Evolutionary conservation across 2,888 invertebrate species (phyloP).

Genomic region (Notodonta dromedarius): DNA sequence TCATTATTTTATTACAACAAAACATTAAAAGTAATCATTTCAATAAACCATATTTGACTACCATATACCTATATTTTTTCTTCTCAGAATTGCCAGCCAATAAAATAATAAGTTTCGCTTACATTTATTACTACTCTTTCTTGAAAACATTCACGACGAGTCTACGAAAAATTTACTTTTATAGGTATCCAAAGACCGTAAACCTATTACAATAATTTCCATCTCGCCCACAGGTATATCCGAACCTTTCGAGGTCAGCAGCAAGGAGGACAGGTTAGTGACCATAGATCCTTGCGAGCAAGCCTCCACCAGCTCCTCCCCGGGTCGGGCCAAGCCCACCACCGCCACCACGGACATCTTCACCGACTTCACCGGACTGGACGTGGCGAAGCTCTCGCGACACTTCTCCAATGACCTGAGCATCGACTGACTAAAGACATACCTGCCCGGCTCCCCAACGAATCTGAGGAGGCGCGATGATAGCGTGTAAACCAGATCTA

Average conservation of each 20-base stretch:
- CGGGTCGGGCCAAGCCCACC: constrained; percentile 49
- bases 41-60: no score
- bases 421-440: constrained; percentile 81
- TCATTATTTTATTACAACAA: no score
- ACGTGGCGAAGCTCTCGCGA: constrained; percentile 75
- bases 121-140: no score
- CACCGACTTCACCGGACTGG: constrained; percentile 77
- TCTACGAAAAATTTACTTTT: no score
- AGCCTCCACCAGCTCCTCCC: constrained; percentile 57
- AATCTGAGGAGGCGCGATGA: constrained; percentile 47
- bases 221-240: constrained; percentile 66
- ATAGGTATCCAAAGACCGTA: no score
- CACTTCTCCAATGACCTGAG: constrained; percentile 79
- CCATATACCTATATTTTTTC: no score
- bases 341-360: constrained; percentile 71
- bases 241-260: constrained; percentile 77
- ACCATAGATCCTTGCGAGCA: constrained; percentile 54
- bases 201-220: neutral
- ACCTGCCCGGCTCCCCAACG: constrained; percentile 74
- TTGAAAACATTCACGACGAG: no score
- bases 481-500: constrained; percentile 5
- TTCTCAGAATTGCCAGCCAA: no score
- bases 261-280: constrained; percentile 67
- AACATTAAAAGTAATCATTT: no score
- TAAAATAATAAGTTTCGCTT: no score